These are phyloP conservation scores for Alviniconcha marisindica DNA, from an alignment of 1,140 invertebrate genomes.

Conservation along the genomic window DNA sequence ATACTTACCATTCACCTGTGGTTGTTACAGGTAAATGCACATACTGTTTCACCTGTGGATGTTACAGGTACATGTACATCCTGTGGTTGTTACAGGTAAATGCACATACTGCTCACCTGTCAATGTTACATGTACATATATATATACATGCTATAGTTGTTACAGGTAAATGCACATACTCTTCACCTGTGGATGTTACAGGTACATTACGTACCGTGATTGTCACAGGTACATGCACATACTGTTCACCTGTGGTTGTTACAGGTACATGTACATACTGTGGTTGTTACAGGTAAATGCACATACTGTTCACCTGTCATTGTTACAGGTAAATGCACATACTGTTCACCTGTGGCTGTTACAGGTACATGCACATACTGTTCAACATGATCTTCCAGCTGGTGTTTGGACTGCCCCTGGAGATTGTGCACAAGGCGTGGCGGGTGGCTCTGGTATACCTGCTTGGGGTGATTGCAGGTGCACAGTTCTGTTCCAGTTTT, in stretches of 20 bases:
- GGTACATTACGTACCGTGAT: no score
- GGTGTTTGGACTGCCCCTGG: slow-evolving; percentile 92
- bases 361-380: slow-evolving; percentile 87
- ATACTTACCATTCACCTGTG: no score
- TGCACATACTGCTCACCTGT: no score
- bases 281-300: background rate
- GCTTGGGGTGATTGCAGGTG: slow-evolving; percentile 74
- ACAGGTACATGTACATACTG: no score
- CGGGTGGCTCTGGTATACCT: slow-evolving; percentile 81
- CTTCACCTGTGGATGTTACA: no score
- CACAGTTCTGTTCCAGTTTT: slow-evolving; percentile 13
- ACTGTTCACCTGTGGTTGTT: background rate
- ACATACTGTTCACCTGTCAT: slow-evolving; percentile 82
- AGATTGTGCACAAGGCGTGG: slow-evolving; percentile 98
- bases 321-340: slow-evolving; percentile 58
- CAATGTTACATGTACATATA: no score
- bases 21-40: background rate
- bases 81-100: no score
- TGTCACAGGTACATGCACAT: background rate
- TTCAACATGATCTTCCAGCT: slow-evolving; percentile 95
- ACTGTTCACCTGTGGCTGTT: slow-evolving; percentile 37
- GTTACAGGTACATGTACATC: no score
- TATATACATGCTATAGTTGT: no score
- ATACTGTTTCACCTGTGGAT: no score
- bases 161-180: no score